phyloP scores from a whole-genome alignment of 1,140 invertebrate genomes.

The Bombyx mori region DNA sequence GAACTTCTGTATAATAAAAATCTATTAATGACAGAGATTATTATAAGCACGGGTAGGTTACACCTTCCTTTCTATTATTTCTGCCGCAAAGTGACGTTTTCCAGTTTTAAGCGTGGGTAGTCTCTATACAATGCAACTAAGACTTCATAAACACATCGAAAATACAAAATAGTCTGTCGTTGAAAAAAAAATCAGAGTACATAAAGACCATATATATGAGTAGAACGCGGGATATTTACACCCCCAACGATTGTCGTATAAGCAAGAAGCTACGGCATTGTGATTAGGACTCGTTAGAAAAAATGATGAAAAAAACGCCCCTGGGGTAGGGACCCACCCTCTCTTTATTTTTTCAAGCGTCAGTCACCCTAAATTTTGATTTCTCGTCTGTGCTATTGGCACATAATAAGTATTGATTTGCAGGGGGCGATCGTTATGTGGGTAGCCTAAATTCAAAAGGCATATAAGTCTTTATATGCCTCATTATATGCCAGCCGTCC shows the following conservation, averaged over 20 bases:
- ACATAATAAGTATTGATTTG: constrained; percentile 24
- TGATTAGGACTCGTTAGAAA: constrained; percentile 15
- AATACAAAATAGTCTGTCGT: no score
- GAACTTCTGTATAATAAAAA: no score
- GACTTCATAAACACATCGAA: no score
- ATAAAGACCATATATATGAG: constrained; percentile 8
- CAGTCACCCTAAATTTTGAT: constrained; percentile 19
- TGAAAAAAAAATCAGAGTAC: neutral
- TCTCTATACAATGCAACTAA: no score
- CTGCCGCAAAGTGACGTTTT: no score
- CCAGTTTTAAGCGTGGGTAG: no score
- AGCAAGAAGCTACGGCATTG: constrained; percentile 20
- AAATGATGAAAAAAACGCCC: constrained; percentile 17
- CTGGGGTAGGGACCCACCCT: constrained; percentile 17
- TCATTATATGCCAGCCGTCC: no score
- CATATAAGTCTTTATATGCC: no score
- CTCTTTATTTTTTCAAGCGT: constrained; percentile 11
- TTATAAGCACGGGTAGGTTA: no score
- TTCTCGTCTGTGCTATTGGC: constrained; percentile 19
- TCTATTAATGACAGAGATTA: no score
- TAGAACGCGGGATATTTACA: constrained; percentile 1
- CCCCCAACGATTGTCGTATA: constrained; percentile 1
- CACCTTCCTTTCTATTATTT: no score
- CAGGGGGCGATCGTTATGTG: neutral
- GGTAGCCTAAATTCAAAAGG: no score